Evolutionary conservation across 2,113 vertebrate species (phyloP).

Genomic region (Seriola dumerili): DNA sequence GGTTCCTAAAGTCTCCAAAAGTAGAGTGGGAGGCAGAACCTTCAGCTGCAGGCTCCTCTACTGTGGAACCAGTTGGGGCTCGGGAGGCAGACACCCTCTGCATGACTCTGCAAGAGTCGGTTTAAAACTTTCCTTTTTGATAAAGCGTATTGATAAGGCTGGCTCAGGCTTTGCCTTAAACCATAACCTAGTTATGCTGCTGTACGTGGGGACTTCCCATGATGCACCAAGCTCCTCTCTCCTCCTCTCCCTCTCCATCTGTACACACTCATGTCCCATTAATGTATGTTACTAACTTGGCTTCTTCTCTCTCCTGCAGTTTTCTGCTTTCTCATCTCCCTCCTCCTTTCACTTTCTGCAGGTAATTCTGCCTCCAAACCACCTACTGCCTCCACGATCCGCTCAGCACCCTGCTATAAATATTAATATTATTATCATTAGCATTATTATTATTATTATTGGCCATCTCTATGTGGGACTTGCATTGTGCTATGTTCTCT

Average conservation of each 20-base stretch:
- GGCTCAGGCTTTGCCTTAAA: too few species aligned
- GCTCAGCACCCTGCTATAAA: not conserved
- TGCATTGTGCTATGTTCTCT: not conserved
- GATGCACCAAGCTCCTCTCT: not conserved
- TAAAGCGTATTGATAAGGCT: too few species aligned
- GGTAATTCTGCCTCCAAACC: not conserved
- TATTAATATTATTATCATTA: too few species aligned
- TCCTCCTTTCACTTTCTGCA: not conserved
- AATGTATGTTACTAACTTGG: too few species aligned
- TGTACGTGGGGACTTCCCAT: not conserved
- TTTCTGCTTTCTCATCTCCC: not conserved
- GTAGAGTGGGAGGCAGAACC: not conserved
- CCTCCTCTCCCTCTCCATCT: not conserved
- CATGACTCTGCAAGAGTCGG: not conserved
- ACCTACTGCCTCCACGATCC: not conserved
- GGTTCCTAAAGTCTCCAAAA: not conserved
- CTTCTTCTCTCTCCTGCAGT: not conserved
- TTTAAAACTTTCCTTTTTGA: not conserved
- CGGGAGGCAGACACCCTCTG: too few species aligned
- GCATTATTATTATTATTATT: not conserved
- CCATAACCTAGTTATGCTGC: too few species aligned
- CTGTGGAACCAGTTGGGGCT: not conserved
- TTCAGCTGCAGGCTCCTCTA: not conserved
- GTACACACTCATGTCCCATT: not conserved
- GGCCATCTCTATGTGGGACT: not conserved